Evolutionary conservation across 1,140 invertebrate species (phyloP).

Genomic region (Pseudomyrmex sp.): DNA sequence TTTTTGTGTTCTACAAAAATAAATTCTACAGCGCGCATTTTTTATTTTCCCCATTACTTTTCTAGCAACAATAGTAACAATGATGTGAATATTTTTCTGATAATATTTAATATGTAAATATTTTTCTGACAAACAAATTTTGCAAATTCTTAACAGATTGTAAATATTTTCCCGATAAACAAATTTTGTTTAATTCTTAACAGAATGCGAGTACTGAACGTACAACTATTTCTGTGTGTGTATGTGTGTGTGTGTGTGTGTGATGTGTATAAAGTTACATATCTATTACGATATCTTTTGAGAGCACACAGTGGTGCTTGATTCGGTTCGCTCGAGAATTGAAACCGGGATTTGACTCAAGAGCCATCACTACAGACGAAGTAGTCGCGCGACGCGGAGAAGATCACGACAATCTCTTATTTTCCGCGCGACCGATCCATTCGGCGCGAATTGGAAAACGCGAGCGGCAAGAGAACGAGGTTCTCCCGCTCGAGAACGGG

Average conservation of each 20-base stretch:
- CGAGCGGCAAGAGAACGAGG: slow-evolving; percentile 73
- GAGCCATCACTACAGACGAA: slow-evolving; percentile 36
- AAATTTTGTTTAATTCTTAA: no score
- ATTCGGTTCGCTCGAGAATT: slow-evolving; percentile 37
- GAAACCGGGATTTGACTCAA: slow-evolving; percentile 43
- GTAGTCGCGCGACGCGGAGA: slow-evolving; percentile 50
- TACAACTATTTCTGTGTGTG: neutral
- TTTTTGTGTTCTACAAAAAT: no score
- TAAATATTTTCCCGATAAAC: no score
- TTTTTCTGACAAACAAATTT: no score
- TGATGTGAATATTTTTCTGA: no score
- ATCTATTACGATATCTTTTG: neutral
- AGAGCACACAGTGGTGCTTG: slow-evolving; percentile 3
- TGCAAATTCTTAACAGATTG: no score
- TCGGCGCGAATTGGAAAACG: slow-evolving; percentile 75
- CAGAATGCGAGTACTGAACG: neutral
- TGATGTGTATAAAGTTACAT: slow-evolving; percentile 2
- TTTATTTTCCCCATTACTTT: no score
- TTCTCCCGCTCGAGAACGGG: slow-evolving; percentile 29
- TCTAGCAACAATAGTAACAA: no score
- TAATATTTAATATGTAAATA: no score
- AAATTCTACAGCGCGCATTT: neutral
- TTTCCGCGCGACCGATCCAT: slow-evolving; percentile 75
- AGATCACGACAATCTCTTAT: slow-evolving; percentile 75
- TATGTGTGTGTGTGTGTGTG: no score